Evolutionary conservation across 2,113 vertebrate genomes (phyloP).

Genomic region (Terrapene triunguis): DNA sequence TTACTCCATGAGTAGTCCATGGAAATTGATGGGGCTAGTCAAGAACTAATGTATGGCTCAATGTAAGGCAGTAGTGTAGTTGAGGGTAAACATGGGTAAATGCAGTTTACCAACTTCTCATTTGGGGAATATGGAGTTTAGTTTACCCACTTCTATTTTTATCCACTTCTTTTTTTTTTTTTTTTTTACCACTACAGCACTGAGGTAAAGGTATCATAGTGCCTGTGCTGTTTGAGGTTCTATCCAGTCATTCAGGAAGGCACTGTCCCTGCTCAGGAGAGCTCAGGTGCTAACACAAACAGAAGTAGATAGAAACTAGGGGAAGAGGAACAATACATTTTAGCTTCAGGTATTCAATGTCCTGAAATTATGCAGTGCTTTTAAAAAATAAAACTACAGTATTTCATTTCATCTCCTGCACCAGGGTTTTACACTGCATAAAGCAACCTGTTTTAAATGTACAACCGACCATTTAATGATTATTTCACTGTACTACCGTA

Average conservation of each 20-base stretch:
- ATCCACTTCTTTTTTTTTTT: no score
- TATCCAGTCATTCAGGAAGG: not conserved
- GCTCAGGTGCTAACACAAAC: not conserved
- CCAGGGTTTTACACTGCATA: not conserved
- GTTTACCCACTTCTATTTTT: not conserved
- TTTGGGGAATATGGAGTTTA: not conserved
- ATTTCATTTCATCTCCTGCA: not conserved
- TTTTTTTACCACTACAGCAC: not conserved
- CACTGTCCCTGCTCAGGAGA: not conserved
- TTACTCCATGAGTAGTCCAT: not conserved
- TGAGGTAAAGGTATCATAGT: not conserved
- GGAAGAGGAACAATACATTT: not conserved
- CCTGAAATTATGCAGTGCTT: not conserved
- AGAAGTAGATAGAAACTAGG: not conserved
- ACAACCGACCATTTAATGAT: not conserved
- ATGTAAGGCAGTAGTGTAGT: not conserved
- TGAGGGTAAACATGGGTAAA: not conserved
- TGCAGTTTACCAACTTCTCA: not conserved
- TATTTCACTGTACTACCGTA: not conserved
- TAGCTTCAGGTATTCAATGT: not conserved
- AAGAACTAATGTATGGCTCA: not conserved
- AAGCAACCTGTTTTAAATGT: not conserved
- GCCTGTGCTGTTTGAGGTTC: not conserved
- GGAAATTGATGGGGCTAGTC: not conserved
- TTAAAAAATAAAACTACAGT: not conserved